phyloP scores from a whole-genome alignment of 2,888 invertebrate genomes.

The Netelia virgata region DNA sequence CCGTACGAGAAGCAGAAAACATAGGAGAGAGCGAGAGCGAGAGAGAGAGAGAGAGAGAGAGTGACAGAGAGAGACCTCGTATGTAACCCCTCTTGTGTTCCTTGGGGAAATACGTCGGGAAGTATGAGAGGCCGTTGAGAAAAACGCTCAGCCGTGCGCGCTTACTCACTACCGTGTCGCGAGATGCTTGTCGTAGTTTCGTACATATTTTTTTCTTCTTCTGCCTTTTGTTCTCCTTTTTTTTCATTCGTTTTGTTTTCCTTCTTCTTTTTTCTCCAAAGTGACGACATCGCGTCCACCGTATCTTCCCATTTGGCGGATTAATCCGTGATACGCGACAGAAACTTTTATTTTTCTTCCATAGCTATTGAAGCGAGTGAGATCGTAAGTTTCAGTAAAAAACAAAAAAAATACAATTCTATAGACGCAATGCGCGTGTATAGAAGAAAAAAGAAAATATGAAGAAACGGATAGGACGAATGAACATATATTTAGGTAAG shows the following conservation, averaged over 20 bases:
- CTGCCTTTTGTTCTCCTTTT: not conserved
- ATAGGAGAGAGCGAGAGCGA: slow-evolving; percentile 5
- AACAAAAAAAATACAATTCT: slow-evolving; percentile 9
- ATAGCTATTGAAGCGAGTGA: not conserved
- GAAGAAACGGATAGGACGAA: not conserved
- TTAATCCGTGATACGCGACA: slow-evolving; percentile 30
- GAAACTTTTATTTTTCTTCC: not conserved
- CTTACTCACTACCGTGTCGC: slow-evolving; percentile 10
- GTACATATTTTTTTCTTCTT: slow-evolving; percentile 21
- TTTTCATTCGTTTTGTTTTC: not conserved
- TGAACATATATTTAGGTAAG: slow-evolving; percentile 1
- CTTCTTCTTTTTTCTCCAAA: not conserved
- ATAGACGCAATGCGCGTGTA: not conserved
- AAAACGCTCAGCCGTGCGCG: slow-evolving; percentile 13
- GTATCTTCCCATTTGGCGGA: slow-evolving; percentile 34
- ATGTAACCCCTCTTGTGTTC: slow-evolving; percentile 32
- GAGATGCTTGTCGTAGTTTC: slow-evolving; percentile 37
- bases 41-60: not conserved
- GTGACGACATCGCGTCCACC: slow-evolving; percentile 6
- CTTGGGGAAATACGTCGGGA: slow-evolving; percentile 64
- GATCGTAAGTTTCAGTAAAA: slow-evolving; percentile 13
- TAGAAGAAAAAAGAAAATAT: too few relatives aligned
- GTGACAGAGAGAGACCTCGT: slow-evolving; percentile 7
- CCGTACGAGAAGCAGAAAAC: slow-evolving; percentile 41
- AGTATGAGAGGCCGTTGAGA: slow-evolving; percentile 54